These are phyloP conservation scores for Heliopora coerulea DNA, from an alignment of 92 coral and sea anemone species.

Conservation along the genomic window DNA sequence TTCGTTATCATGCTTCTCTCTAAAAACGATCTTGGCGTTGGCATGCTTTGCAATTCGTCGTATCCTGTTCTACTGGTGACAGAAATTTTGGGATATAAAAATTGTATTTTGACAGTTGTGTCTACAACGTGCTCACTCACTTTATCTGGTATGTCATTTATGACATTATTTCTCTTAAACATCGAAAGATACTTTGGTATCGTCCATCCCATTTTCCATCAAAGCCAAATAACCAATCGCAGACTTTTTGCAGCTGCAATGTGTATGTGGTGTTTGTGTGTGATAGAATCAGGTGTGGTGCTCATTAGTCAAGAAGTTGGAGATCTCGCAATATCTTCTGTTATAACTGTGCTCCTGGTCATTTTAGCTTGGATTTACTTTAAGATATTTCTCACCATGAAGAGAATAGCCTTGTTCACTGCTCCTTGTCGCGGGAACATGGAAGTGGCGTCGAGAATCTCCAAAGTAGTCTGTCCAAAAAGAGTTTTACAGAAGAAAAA, in stretches of 20 bases:
- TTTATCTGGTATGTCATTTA: neutral
- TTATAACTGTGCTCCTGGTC: neutral
- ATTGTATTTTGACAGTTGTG: neutral
- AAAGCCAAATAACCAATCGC: neutral
- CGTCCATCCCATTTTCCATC: conserved; percentile 6
- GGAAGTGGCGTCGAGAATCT: no score
- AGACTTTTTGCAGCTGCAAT: neutral
- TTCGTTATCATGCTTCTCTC: conserved; percentile 3
- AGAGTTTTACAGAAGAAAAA: neutral
- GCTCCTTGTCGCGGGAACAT: neutral
- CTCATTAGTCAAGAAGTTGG: neutral
- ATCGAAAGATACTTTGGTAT: neutral
- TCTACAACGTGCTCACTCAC: no score
- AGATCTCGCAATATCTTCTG: no score
- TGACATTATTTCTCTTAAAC: neutral
- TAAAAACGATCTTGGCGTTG: neutral
- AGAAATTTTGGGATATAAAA: neutral
- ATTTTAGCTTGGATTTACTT: neutral
- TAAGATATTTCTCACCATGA: neutral
- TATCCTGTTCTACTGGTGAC: neutral
- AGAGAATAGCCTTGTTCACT: neutral
- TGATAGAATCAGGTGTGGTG: neutral
- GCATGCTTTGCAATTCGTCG: neutral
- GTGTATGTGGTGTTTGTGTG: neutral
- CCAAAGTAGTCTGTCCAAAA: neutral